A percentile compares a stretch with the other conserved stretches of the same genome.
phyloP scores from a whole-genome alignment of 2,797 vertebrate genomes.

The Pipistrellus pipistrellus region DNA sequence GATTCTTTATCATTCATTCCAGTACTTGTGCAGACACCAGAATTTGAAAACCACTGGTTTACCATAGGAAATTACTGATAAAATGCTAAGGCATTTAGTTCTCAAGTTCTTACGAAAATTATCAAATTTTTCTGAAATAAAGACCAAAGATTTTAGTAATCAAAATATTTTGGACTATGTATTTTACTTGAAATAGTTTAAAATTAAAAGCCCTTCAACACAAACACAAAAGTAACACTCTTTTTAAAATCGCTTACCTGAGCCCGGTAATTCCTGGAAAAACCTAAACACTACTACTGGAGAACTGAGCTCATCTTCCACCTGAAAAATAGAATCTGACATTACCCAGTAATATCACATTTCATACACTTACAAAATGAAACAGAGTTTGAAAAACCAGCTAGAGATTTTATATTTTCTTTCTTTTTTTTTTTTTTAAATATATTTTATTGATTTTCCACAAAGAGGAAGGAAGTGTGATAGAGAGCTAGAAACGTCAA shows the following conservation, averaged over 20 bases:
- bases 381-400: neutral
- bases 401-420: neutral
- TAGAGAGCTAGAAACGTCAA: too few relatives aligned
- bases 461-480: too few relatives aligned
- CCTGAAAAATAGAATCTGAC: constrained; percentile 87
- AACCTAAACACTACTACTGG: constrained; percentile 97
- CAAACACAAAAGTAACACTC: neutral
- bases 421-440: too few relatives aligned
- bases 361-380: neutral
- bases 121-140: constrained; percentile 27
- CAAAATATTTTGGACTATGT: constrained; percentile 26
- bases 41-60: neutral
- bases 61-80: neutral
- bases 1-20: neutral
- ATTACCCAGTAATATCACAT: neutral
- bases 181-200: constrained; percentile 35
- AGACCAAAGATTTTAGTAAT: constrained; percentile 32
- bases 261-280: constrained; percentile 88
- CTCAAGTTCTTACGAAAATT: constrained; percentile 4
- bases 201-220: constrained; percentile 50
- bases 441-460: too few relatives aligned
- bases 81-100: neutral
- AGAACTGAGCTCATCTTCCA: constrained; percentile 95
- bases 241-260: constrained; percentile 88
- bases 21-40: neutral